Evolutionary conservation across 2,113 vertebrate genomes (phyloP), one percentile per base, ranked within the genome.

Genomic region (Illadopsis cleaveri): DNA sequence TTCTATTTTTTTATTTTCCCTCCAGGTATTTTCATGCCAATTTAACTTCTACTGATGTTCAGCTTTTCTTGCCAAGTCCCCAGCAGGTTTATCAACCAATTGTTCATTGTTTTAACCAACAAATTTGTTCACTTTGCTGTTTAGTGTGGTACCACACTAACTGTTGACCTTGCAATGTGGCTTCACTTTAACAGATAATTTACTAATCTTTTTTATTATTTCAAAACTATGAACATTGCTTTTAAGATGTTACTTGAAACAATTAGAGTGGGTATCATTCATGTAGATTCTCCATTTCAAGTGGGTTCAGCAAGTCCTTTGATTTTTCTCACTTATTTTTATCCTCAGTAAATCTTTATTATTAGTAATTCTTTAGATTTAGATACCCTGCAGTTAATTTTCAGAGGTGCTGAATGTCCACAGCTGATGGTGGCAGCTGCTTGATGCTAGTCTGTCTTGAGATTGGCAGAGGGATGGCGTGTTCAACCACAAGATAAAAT

Each of bases 321-420:
- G 23, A 93, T 94, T 93, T 91, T 94, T 53, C 50, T 40, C 23
- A 48, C 33, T 88, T 85, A 76, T 87, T 95, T 96, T 91, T 90
- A 57, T 91, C 40, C 61, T 58, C 73, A 68, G 22, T 24, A 70
- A 75, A 28, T 24, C 44, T 89, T 85, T 65, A 93, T 88, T 90
- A 92, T 61, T 80, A 85, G 82, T 42, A 73, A n/a, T 80, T 95
- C 85, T 94, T 76, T n/a, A n/a, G n/a, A n/a, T 89, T 69, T 81
- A 88, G 82, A 89, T 53, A 92, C 8, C n/a, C 62, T 90, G 50
- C 70, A 77, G 85, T 45, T 92, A 93, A 83, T 93, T 93, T 94
- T 86, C 58, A 50, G 71, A 95, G 62, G 68, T 88, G 57, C 53
- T 88, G 78, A 94, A 93, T 88, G 70, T 58, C 92, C 88, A 80